These are phyloP conservation scores for Apostichopus parvimensis DNA, from an alignment of 35 echinoderm and acorn worm genomes.

Conservation along the genomic window DNA sequence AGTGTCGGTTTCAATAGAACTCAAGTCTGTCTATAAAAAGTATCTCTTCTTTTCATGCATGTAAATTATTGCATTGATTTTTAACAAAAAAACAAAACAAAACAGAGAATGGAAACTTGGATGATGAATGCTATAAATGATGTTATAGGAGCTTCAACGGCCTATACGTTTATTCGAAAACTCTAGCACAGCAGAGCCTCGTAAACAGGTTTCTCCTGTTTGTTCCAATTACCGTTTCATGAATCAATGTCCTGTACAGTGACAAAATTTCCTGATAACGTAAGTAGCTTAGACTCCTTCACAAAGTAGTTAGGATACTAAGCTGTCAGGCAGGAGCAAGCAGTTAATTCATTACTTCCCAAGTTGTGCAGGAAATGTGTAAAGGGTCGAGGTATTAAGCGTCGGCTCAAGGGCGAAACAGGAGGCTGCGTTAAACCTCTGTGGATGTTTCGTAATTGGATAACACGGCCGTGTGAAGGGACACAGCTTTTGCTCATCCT, in stretches of 20 bases:
- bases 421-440: too few species aligned
- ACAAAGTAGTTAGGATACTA: not conserved
- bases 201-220: not conserved
- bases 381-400: not conserved
- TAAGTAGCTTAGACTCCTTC: not conserved
- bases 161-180: not conserved
- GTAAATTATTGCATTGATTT: not conserved
- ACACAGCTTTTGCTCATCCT: too few species aligned
- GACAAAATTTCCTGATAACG: not conserved
- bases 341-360: not conserved
- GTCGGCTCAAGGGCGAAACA: too few species aligned
- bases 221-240: not conserved
- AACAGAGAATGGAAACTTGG: not conserved
- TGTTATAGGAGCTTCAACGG: not conserved
- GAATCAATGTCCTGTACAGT: not conserved
- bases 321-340: not conserved
- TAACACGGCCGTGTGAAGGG: too few species aligned
- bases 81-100: not conserved
- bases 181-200: not conserved
- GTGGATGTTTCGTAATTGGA: too few species aligned
- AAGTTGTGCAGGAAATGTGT: not conserved
- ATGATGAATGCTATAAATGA: not conserved
- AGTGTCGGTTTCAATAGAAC: not conserved
- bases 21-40: not conserved
- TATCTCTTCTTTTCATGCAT: too few species aligned